phyloP scores from a whole-genome alignment of 2,113 vertebrate genomes.

The Turnix velox region DNA sequence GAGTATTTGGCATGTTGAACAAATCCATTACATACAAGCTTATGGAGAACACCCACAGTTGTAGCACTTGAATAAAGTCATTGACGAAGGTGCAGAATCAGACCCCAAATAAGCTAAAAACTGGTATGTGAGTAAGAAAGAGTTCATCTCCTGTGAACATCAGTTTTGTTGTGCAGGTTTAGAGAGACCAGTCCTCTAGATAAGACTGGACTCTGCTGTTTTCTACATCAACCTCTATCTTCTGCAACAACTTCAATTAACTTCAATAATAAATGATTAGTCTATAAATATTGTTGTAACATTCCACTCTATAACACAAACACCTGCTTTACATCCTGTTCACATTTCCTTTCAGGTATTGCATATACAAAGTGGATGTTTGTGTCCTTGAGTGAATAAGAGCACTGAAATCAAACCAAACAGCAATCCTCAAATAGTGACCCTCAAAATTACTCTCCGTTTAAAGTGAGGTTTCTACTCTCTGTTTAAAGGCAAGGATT shows the following conservation, averaged over 20 bases:
- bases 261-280: neutral
- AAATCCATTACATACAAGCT: neutral
- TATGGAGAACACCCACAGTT: neutral
- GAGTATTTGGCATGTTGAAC: neutral
- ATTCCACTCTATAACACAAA: neutral
- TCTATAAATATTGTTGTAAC: neutral
- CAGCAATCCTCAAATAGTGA: neutral
- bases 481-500: neutral
- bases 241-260: neutral
- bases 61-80: neutral
- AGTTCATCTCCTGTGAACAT: neutral
- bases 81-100: neutral
- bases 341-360: neutral
- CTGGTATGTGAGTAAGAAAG: neutral
- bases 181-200: neutral
- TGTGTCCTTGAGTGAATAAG: neutral
- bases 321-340: neutral
- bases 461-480: neutral
- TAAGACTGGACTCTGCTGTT: neutral
- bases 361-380: neutral
- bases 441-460: neutral
- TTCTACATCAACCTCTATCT: neutral
- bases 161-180: neutral
- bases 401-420: neutral
- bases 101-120: neutral